Base-by-base conservation (phyloP, 1,140 invertebrate species). In the Bursaphelenchus mucronatus region DNA sequence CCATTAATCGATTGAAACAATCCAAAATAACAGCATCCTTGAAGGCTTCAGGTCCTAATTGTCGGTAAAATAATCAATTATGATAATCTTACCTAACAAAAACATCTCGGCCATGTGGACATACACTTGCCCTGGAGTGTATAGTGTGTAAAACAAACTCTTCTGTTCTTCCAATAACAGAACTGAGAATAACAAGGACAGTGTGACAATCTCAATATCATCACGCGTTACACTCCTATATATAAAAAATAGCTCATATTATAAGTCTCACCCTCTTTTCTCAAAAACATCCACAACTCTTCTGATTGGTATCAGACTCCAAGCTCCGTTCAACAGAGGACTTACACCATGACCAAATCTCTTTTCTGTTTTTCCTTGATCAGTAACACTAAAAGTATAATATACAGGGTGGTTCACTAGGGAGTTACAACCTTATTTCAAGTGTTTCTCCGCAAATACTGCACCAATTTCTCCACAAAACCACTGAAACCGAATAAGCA, bases 291-390 rank as follows among this genome's bases (percentile, higher is more conserved):
- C 57, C 13, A 59, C 11, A 1, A 59, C 44, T n/a, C 57, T 39
- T 50, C 57, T 13, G 21, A 59, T 44, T 11, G 57, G 57, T 6
- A 44, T 39, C 11, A 59, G 41, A 45, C 44, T 46, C 57, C 57
- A 59, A 4, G 13, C 13, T n/a, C 40, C 11, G 40, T 13, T 43
- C 15, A 59, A 39, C 1, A 59, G 11, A 13, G 57, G 57, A 50
- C 52, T 59, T n/a, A 59, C 57, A 39, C 45, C 57, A 17, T n/a
- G 4, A 30, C 40, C 41, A 50, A 59, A 59, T 59, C 57, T 39
- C 15, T 44, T 39, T 50, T 59, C 57, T 50, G 13, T 39, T 11
- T 39, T 13, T 1, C 57, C 57, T 11, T 59, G 13, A 15, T 59
- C 21, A 3, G 57, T 59, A 45, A 59, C 57, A 59, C 57, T 59